Conservation (phyloP, 2,888 invertebrate species). For the Rhamnusium bicolor region DNA sequence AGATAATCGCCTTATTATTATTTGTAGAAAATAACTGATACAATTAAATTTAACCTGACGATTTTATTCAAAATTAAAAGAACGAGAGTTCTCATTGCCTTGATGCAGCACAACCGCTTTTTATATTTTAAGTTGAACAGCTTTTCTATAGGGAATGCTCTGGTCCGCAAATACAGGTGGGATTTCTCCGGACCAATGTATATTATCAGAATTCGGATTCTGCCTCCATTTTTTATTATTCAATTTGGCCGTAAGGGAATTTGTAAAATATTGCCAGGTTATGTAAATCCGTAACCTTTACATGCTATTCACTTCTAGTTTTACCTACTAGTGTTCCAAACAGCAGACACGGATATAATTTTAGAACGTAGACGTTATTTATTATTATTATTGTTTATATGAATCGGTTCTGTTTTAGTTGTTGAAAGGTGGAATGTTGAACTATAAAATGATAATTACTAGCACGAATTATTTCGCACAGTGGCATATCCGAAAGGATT, state of each 20-base stretch:
- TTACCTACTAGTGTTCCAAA: background rate
- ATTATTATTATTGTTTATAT: background rate
- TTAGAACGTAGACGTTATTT: background rate
- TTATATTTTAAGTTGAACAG: background rate
- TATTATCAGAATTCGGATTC: constrained; percentile 4
- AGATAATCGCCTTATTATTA: background rate
- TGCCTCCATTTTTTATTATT: constrained; percentile 1
- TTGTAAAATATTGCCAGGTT: background rate
- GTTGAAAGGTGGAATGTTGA: background rate
- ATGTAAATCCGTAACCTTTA: constrained; percentile 1
- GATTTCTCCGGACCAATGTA: background rate
- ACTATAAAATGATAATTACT: background rate
- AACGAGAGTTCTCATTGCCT: background rate
- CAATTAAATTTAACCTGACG: too few species aligned
- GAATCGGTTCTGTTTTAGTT: background rate
- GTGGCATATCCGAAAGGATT: too few species aligned
- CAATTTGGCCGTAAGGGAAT: constrained; percentile 7
- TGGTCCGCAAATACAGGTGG: background rate
- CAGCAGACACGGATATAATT: background rate
- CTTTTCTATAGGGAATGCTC: background rate
- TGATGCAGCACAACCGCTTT: background rate
- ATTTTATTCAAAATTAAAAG: too few species aligned
- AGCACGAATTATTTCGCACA: background rate
- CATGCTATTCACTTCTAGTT: background rate
- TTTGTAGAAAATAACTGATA: too few species aligned